Evolutionary conservation across 1,140 invertebrate species (phyloP).

Genomic region (Andrena cerasifolii): DNA sequence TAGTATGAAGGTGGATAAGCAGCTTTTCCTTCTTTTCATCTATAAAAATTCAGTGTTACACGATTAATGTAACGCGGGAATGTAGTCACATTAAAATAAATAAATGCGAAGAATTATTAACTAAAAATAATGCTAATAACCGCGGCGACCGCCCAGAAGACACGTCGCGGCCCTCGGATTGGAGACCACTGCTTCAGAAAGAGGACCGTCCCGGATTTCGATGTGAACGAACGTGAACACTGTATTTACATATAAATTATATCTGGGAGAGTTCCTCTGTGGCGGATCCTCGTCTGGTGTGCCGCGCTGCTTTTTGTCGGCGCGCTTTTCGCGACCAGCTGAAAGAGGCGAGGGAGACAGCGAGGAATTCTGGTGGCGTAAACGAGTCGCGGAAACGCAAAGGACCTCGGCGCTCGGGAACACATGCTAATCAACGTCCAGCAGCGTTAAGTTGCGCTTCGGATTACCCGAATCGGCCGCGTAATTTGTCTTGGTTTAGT

Average conservation of each 20-base stretch:
- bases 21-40: too few species aligned
- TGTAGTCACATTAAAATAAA: too few species aligned
- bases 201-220: constrained; percentile 34
- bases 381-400: background rate
- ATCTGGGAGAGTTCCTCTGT: background rate
- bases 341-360: background rate
- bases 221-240: constrained; percentile 37
- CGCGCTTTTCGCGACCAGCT: background rate
- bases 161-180: too few species aligned
- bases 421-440: constrained; percentile 11
- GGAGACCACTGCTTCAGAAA: too few species aligned
- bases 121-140: too few species aligned
- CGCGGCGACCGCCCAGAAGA: too few species aligned
- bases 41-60: too few species aligned
- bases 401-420: background rate
- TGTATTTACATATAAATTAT: constrained; percentile 48
- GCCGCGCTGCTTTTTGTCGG: background rate
- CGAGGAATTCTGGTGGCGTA: background rate
- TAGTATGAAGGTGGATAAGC: too few species aligned
- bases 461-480: background rate
- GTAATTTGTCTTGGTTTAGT: constrained; percentile 1
- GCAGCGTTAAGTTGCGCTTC: background rate
- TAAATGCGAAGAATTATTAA: too few species aligned
- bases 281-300: background rate
- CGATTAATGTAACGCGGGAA: too few species aligned